Base-by-base conservation (phyloP, 2,888 invertebrate genomes). In the Drosophila longiperda region DNA sequence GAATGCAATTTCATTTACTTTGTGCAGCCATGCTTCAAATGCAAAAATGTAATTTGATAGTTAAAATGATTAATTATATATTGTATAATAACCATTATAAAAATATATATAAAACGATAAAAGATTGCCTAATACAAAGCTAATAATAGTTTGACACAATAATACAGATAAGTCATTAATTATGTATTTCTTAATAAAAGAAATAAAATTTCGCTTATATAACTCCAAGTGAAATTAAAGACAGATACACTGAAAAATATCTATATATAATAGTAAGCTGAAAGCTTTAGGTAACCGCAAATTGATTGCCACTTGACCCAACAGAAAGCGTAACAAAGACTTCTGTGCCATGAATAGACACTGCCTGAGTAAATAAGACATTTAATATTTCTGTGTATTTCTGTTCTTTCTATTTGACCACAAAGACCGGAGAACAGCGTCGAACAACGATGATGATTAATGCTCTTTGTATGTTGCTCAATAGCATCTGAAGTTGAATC, bases 371-470 rank as follows among this genome's bases (percentile, higher is more conserved):
- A 26, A 17, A 58, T 38, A 23, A 34, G 11, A 61, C 33, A 50
- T 50, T 36, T 64, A 45, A 45, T 40, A 55, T 45, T 58, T 9
- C n/a, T 38, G 34, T 20, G 53, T 50, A 40, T 52, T 48, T 53
- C 12, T 34, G 26, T 8, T 58, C 63, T 59, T 78, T 77, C 61
- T 68, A 55, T 58, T 32, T 15, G 33, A 20, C 55, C 38, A 76
- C 52, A 75, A 61, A 71, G 55, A 53, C 33, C 3, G 45, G 29
- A 55, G 23, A 52, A 40, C 65, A 57, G 4, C 20, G 36, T 5
- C 7, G 38, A 23, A 26, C 17, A 20, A 29, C 53, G n/a, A 15
- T 29, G 48, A 52, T 68, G 79, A 78, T 57, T 68, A 77, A 77
- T 65, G 50, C 68, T 5, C 60, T 50, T 50, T 61, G 58, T 52